Evolutionary conservation across 2,888 invertebrate genomes (phyloP).

Genomic region (Rhogogaster chlorosoma): DNA sequence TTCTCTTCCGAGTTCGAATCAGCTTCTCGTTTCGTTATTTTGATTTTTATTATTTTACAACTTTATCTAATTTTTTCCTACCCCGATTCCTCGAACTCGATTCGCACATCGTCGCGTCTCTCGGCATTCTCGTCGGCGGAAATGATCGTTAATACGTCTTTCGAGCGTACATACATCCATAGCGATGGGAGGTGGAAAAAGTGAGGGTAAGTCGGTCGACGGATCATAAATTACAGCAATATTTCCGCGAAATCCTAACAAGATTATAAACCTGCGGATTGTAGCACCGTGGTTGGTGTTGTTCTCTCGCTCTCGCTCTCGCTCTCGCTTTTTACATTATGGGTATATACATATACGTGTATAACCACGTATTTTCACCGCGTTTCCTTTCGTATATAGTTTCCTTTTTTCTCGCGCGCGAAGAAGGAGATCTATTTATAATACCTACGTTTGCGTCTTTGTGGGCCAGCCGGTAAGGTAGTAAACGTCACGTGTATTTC

Average conservation of each 20-base stretch:
- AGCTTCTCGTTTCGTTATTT: background rate
- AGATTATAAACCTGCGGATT: constrained; percentile 76
- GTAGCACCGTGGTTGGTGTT: constrained; percentile 63
- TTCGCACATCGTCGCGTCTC: background rate
- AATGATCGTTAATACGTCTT: background rate
- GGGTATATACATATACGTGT: constrained; percentile 32
- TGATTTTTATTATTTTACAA: background rate
- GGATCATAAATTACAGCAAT: constrained; percentile 77
- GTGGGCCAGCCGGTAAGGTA: constrained; percentile 74
- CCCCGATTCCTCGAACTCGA: background rate
- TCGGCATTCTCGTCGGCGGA: background rate
- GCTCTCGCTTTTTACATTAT: constrained; percentile 39
- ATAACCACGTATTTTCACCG: constrained; percentile 47
- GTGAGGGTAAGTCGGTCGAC: constrained; percentile 61
- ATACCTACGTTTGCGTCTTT: constrained; percentile 71
- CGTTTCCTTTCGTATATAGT: constrained; percentile 43
- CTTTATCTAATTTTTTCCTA: background rate
- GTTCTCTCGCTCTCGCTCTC: constrained; percentile 48
- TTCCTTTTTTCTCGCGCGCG: constrained; percentile 56
- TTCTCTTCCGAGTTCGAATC: background rate
- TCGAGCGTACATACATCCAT: background rate
- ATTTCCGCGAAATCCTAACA: constrained; percentile 78
- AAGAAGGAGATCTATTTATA: constrained; percentile 74
- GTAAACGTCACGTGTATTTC: constrained; percentile 78
- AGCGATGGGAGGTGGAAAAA: background rate